A percentile compares a stretch with the other conserved stretches of the same genome.
Conservation (phyloP, 2,113 vertebrate species). For the Passer domesticus region DNA sequence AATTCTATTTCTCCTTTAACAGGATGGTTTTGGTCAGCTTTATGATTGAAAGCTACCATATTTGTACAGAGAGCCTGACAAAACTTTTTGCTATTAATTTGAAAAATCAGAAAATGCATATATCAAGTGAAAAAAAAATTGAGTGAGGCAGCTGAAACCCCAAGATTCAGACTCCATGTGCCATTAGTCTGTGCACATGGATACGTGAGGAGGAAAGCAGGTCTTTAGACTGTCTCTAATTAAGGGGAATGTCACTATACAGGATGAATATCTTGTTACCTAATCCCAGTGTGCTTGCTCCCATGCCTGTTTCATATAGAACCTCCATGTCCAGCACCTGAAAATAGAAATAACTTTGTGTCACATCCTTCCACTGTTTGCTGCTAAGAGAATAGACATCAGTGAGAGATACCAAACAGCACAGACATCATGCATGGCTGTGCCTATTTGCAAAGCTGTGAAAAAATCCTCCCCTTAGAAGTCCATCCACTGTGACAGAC, state of each 20-base stretch:
- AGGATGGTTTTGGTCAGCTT: background rate
- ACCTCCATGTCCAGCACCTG: background rate
- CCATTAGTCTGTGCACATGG: background rate
- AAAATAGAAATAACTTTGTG: constrained; percentile 52
- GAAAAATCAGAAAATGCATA: background rate
- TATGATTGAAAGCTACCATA: background rate
- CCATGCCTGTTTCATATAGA: background rate
- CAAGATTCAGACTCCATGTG: background rate
- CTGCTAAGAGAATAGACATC: background rate
- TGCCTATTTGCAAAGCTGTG: background rate
- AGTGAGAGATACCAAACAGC: background rate
- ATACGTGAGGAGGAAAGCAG: background rate
- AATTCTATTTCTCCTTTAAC: background rate
- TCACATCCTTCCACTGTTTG: constrained; percentile 5
- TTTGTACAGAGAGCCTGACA: background rate
- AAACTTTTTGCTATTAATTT: background rate
- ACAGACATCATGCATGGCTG: accelerated
- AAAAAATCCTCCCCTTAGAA: background rate
- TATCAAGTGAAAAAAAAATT: background rate
- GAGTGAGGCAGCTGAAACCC: background rate
- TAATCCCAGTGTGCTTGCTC: background rate
- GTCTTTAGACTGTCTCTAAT: background rate
- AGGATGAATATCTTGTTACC: background rate
- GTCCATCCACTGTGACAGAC: background rate
- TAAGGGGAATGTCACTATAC: background rate